A percentile compares a stretch with the other conserved stretches of the same genome.
Evolutionary conservation across 1,140 invertebrate species (phyloP).

Genomic region (Berghia stephanieae): DNA sequence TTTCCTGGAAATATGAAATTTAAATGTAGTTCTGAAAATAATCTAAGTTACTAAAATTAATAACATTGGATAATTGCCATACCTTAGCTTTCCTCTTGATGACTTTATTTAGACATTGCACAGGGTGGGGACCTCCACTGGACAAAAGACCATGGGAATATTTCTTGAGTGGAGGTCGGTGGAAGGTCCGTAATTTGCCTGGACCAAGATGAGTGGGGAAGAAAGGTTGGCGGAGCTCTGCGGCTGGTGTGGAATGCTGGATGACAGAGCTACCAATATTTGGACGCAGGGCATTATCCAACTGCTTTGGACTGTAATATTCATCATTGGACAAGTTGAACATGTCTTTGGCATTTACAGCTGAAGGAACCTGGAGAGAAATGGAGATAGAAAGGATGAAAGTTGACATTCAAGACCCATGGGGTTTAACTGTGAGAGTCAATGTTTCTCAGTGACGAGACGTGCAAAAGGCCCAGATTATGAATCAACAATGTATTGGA

Average conservation of each 20-base stretch:
- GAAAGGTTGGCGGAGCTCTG: constrained; percentile 92
- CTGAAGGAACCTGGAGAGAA: constrained; percentile 34
- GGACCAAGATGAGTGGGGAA: constrained; percentile 91
- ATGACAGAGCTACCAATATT: constrained; percentile 68
- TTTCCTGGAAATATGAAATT: no score
- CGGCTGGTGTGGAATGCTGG: constrained; percentile 96
- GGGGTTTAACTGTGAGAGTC: no score
- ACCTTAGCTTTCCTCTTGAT: constrained; percentile 92
- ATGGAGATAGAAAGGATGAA: no score
- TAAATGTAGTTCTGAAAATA: not conserved
- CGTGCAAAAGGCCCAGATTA: no score
- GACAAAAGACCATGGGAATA: constrained; percentile 85
- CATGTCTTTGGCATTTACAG: constrained; percentile 82
- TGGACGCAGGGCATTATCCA: constrained; percentile 66
- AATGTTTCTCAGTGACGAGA: no score
- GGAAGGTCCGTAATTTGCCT: constrained; percentile 89
- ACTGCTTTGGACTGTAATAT: constrained; percentile 86
- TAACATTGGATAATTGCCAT: constrained; percentile 21
- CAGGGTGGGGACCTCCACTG: constrained; percentile 69
- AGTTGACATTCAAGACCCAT: no score
- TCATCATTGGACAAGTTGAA: constrained; percentile 99
- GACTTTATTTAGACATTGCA: constrained; percentile 85
- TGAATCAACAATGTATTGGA: no score
- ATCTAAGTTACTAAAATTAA: not conserved
- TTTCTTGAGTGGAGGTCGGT: constrained; percentile 88